A percentile compares a stretch with the other conserved stretches of the same genome.
Evolutionary conservation across 2,888 invertebrate species (phyloP).

Genomic region (Plutella xylostella): DNA sequence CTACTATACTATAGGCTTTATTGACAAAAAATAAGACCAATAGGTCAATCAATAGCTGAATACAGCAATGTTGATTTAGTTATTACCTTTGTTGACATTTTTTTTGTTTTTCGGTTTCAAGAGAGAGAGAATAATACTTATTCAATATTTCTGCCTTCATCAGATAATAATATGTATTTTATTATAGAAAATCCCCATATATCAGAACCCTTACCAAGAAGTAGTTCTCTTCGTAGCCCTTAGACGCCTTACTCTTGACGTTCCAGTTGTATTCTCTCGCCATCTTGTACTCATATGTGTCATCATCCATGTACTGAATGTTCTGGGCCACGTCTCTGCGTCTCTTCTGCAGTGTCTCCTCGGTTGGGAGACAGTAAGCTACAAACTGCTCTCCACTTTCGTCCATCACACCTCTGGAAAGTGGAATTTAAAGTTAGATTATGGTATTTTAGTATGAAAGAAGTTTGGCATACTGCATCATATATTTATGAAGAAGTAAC

Average conservation of each 20-base stretch:
- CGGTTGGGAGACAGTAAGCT: conserved; percentile 97
- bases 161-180: no score
- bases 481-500: background rate
- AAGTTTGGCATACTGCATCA: no score
- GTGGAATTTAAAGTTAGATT: no score
- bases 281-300: conserved; percentile 97
- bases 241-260: conserved; percentile 95
- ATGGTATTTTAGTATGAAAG: background rate
- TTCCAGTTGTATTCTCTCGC: conserved; percentile 99
- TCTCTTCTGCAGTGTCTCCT: conserved; percentile 91
- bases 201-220: conserved; percentile 75
- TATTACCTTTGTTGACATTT: no score
- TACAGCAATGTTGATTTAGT: no score
- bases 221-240: conserved; percentile 97
- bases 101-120: no score
- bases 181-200: no score
- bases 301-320: conserved; percentile 87
- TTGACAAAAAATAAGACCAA: no score
- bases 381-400: conserved; percentile 99
- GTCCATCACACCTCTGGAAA: conserved; percentile 95
- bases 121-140: no score
- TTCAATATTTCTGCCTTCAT: no score
- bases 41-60: no score
- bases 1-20: no score
- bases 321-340: conserved; percentile 82